Evolutionary conservation across 2,113 vertebrate species (phyloP).

Genomic region (Leiothrix lutea): DNA sequence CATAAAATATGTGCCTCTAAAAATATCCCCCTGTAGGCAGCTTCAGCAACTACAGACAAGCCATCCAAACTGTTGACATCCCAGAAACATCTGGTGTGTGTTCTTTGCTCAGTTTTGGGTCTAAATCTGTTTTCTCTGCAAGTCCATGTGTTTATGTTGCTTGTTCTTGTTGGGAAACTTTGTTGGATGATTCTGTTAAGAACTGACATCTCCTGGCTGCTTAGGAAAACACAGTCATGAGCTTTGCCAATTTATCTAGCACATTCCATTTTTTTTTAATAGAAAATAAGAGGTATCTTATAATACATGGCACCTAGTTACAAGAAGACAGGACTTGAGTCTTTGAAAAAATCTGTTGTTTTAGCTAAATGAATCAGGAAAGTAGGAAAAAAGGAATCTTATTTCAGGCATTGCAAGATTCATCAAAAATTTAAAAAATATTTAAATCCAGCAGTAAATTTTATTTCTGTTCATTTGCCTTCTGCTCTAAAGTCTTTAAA

Average conservation of each 20-base stretch:
- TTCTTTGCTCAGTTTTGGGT: conserved; percentile 31
- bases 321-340: neutral
- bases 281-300: neutral
- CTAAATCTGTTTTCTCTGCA: conserved; percentile 32
- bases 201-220: conserved; percentile 63
- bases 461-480: neutral
- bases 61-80: conserved; percentile 22
- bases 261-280: neutral
- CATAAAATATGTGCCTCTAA: conserved; percentile 22
- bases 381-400: neutral
- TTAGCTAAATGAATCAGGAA: neutral
- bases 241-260: neutral
- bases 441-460: neutral
- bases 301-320: neutral
- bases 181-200: neutral
- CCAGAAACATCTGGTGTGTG: conserved; percentile 44
- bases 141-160: conserved; percentile 18
- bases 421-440: neutral
- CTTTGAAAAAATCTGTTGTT: neutral
- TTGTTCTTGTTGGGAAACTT: conserved; percentile 1
- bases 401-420: neutral
- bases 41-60: conserved; percentile 19
- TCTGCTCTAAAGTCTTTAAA: neutral
- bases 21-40: conserved; percentile 41
- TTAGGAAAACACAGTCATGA: conserved; percentile 24